A percentile compares a stretch with the other conserved stretches of the same genome.
Conservation (phyloP, 2,797 vertebrate species). For the Taeniopygia guttata region DNA sequence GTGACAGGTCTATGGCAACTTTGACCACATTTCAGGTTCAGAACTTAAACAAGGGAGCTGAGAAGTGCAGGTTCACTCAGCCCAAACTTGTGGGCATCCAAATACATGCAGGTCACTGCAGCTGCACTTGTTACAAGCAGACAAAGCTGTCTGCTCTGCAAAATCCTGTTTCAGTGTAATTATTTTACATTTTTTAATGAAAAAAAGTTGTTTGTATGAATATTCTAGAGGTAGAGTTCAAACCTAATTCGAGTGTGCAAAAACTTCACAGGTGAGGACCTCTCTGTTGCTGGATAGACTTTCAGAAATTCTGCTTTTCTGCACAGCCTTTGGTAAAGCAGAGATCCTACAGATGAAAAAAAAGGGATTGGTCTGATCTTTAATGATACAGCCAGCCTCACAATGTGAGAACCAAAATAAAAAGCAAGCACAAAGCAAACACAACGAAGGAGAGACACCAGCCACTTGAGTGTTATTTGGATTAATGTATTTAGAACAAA, state of each 20-base stretch:
- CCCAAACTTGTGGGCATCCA: neutral
- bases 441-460: neutral
- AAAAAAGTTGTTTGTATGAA: neutral
- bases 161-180: neutral
- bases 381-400: neutral
- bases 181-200: neutral
- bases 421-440: neutral
- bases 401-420: neutral
- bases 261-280: neutral
- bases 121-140: neutral
- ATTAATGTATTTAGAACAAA: neutral
- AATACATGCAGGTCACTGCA: neutral
- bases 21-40: neutral
- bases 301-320: neutral
- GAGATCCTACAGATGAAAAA: neutral
- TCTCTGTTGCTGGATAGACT: neutral
- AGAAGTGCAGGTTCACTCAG: neutral
- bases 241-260: accelerated
- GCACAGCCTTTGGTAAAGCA: neutral
- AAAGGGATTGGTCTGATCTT: neutral
- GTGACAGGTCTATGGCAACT: neutral
- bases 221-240: neutral
- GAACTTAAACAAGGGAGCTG: neutral
- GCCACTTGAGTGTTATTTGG: neutral
- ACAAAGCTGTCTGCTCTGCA: neutral